Conservation (phyloP, 1,140 invertebrate genomes). For the Pentalonia nigronervosa region DNA sequence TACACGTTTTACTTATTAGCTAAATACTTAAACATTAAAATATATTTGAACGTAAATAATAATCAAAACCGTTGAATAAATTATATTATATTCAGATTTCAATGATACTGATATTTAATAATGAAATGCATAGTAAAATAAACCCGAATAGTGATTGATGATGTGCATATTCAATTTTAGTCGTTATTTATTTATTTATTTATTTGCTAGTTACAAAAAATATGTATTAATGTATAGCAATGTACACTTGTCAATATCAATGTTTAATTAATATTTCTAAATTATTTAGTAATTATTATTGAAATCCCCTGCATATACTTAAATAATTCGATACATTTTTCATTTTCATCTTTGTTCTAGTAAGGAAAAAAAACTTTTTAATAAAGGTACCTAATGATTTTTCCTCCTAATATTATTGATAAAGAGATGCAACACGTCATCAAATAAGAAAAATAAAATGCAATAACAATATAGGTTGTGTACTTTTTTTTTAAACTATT, state of each 20-base stretch:
- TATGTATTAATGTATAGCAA: neutral
- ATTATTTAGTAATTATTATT: neutral
- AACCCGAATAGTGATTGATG: neutral
- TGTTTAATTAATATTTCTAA: neutral
- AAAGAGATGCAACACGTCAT: neutral
- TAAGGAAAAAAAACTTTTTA: neutral
- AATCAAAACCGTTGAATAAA: neutral
- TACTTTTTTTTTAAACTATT: too few relatives aligned
- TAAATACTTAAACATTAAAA: neutral
- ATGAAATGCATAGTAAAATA: neutral
- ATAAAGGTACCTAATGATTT: neutral
- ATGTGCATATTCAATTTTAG: neutral
- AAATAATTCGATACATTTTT: neutral
- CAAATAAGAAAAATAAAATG: neutral
- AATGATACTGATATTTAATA: neutral
- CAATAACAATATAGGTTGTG: neutral
- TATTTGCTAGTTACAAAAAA: neutral
- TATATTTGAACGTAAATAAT: neutral
- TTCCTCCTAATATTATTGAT: neutral
- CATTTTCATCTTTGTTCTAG: neutral
- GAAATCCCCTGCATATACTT: neutral
- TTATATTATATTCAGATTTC: neutral
- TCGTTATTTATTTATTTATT: neutral
- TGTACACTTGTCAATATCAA: neutral
- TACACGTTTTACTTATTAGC: neutral